A percentile compares a stretch with the other conserved stretches of the same genome.
phyloP scores from a whole-genome alignment of 2,113 vertebrate genomes.

The Saguinus imperator region DNA sequence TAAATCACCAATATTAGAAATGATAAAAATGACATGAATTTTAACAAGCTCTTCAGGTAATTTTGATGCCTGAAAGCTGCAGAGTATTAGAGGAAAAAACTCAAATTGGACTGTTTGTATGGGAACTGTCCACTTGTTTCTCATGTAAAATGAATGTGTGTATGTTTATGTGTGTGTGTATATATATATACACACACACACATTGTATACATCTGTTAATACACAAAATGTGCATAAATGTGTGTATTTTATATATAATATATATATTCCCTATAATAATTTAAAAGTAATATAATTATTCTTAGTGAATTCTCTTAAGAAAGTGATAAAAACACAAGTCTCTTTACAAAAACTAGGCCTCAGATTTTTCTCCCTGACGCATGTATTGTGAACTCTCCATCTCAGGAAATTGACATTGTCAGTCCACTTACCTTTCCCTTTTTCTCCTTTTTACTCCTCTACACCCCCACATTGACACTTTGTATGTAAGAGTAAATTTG shows the following conservation, averaged over 20 bases:
- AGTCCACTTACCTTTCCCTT: not conserved
- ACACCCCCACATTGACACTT: not conserved
- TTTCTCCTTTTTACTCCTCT: not conserved
- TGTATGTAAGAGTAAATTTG: not conserved
- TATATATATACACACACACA: no score
- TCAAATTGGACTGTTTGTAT: not conserved
- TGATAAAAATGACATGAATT: not conserved
- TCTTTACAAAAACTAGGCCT: fast-evolving
- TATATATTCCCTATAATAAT: no score
- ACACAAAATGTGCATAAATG: no score
- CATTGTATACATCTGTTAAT: no score
- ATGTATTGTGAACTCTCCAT: not conserved
- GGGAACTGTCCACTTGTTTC: not conserved
- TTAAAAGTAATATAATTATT: not conserved
- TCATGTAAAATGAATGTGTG: not conserved
- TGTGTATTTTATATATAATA: no score
- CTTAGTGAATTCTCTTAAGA: not conserved
- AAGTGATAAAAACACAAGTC: not conserved
- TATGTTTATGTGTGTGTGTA: no score
- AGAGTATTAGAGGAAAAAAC: not conserved
- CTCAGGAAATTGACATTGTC: not conserved
- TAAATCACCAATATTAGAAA: not conserved
- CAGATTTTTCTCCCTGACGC: not conserved
- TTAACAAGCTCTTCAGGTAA: not conserved
- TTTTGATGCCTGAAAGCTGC: not conserved